These are phyloP conservation scores for Acronicta alni DNA, from an alignment of 2,888 invertebrate genomes.

Conservation along the genomic window DNA sequence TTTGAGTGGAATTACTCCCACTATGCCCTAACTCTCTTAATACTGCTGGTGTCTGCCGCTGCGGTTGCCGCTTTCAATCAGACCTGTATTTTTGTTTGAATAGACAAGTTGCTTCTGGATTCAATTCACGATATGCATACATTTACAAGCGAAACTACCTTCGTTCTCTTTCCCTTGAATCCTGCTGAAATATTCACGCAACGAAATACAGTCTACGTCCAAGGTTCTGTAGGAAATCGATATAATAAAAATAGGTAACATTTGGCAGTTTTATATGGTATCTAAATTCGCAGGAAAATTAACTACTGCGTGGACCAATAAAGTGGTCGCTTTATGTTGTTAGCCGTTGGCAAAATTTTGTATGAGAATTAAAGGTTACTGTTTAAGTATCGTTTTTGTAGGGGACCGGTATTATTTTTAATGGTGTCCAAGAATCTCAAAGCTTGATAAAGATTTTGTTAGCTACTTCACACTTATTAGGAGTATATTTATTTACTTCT, in stretches of 20 bases:
- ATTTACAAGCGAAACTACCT: neutral
- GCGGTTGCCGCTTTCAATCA: too few relatives aligned
- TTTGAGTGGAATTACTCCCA: too few relatives aligned
- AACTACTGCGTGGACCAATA: conserved; percentile 30
- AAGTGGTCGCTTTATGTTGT: conserved; percentile 40
- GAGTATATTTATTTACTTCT: too few relatives aligned
- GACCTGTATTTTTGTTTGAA: too few relatives aligned
- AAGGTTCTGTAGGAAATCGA: conserved; percentile 13
- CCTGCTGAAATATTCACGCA: conserved; percentile 21
- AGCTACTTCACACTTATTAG: too few relatives aligned
- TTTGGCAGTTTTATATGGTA: conserved; percentile 29
- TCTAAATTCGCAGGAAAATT: conserved; percentile 44
- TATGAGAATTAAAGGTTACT: conserved; percentile 29
- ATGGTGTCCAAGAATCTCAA: conserved; percentile 17
- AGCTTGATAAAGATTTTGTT: neutral
- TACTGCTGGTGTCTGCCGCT: too few relatives aligned
- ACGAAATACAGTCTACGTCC: neutral
- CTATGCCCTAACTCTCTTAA: too few relatives aligned
- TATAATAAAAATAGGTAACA: conserved; percentile 40
- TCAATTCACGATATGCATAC: too few relatives aligned
- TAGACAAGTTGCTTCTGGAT: too few relatives aligned
- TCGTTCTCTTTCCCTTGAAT: neutral
- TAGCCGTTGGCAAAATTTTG: conserved; percentile 35
- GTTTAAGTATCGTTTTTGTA: conserved; percentile 36
- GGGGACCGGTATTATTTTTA: conserved; percentile 21